Base-by-base conservation (phyloP, 2,113 vertebrate genomes). In the Aegithalos caudatus region DNA sequence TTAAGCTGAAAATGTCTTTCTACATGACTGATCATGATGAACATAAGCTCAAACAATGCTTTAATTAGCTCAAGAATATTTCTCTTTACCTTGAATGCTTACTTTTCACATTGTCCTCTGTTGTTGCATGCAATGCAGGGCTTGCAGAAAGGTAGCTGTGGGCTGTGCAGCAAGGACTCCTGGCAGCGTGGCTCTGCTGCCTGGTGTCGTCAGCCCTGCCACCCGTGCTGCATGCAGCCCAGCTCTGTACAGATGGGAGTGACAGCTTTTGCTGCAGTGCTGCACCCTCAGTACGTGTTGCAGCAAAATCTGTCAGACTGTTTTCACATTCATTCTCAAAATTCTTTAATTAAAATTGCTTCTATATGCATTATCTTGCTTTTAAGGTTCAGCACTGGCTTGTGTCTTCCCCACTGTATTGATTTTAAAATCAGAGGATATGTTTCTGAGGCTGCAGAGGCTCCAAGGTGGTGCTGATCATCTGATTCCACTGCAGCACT, bases 401-500 rank as follows among this genome's bases (percentile, higher is more conserved):
- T 72, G 51, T n/a, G 44, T n/a, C 70, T 89, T 82, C 48, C 47
- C 38, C 1, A 0, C 9, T 66, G 81, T 66, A 67, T 45, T 70
- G 42, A 56, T 91, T 61, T 88, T 71, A 48, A 79, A 92, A 77
- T 64, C 8, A 1, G 18, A 73, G 69, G 57, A 1, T 70, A 0
- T 21, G 8, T 82, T 92, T 93, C 61, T 3, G 85, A 90, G 71
- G 90, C 88, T 95, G 95, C 95, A 94, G 94, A 81, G 71, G 54
- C 79, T 94, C 45, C 61, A 71, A 38, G 95, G 86, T 85, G 66
- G 25, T 4, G 8, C 47, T 81, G 91, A 96, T 97, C 97, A 97
- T 94, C 97, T 97, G 97, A 97, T 96, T 88, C 51, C 84, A 94
- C 89, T 97, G 97, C 97, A 97, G 95, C 84, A 95, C 42, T 96